Conservation (phyloP, 2,797 vertebrate genomes). For the Buceros bicornis region DNA sequence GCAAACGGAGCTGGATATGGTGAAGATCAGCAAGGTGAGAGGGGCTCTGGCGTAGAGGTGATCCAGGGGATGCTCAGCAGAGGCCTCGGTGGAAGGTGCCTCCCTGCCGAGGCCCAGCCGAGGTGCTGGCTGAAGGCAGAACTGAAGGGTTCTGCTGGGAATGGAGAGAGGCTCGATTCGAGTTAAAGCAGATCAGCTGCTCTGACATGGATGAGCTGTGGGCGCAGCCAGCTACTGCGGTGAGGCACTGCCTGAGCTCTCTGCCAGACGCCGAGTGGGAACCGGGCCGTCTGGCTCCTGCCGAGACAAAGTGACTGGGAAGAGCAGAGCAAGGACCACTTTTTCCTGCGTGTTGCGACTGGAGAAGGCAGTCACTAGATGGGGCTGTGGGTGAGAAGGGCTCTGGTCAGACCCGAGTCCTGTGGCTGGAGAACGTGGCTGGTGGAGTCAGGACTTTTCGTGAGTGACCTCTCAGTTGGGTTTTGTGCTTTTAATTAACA, state of each 20-base stretch:
- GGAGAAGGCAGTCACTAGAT: constrained; percentile 21
- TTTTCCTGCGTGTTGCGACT: not conserved
- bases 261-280: not conserved
- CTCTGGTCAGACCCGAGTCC: accelerated
- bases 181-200: not conserved
- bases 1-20: constrained; percentile 94
- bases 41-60: not conserved
- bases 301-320: not conserved
- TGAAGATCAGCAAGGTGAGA: constrained; percentile 97
- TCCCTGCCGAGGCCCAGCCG: not conserved
- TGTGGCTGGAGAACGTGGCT: not conserved
- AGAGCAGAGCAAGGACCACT: not conserved
- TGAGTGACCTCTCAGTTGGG: not conserved
- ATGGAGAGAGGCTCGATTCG: not conserved
- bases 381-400: not conserved
- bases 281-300: not conserved
- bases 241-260: not conserved
- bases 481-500: constrained; percentile 69
- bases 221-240: not conserved
- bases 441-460: not conserved
- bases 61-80: not conserved
- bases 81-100: not conserved
- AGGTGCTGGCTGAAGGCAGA: not conserved
- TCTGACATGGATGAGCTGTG: not conserved
- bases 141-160: not conserved